These are phyloP conservation scores for Sebastolobus alascanus DNA, from an alignment of 2,797 vertebrate species.

Conservation along the genomic window DNA sequence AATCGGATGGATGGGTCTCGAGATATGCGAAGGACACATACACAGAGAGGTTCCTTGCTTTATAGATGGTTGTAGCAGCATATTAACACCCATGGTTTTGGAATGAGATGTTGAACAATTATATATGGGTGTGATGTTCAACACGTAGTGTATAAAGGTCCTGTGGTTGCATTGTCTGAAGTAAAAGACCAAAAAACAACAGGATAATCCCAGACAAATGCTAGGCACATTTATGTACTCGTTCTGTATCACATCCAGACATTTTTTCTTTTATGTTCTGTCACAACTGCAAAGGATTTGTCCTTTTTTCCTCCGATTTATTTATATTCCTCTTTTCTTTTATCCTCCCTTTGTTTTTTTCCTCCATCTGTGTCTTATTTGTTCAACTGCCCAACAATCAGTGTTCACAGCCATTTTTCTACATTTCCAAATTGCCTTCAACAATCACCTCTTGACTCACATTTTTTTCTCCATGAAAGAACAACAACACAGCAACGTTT, in stretches of 20 bases:
- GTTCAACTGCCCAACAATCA: conserved; percentile 35
- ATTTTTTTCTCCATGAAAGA: conserved; percentile 7
- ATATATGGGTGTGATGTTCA: not conserved
- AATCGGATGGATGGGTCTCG: not conserved
- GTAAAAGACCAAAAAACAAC: not conserved
- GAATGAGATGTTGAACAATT: not conserved
- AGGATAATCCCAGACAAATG: not conserved
- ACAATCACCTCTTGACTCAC: conserved; percentile 34
- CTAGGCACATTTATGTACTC: not conserved
- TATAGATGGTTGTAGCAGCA: not conserved
- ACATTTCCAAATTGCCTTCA: conserved; percentile 38
- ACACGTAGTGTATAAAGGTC: not conserved
- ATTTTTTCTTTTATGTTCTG: conserved; percentile 14
- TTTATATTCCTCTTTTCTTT: conserved; percentile 5
- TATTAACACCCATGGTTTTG: not conserved
- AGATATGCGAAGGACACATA: not conserved
- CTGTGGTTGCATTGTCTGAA: not conserved
- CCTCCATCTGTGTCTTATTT: conserved; percentile 50
- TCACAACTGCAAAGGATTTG: conserved; percentile 9
- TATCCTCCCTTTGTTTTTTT: not conserved
- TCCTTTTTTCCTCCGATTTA: not conserved
- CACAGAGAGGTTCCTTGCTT: too few relatives aligned
- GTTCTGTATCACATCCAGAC: conserved; percentile 9
- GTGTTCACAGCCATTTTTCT: conserved; percentile 15
- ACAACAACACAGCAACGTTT: conserved; percentile 17